Base-by-base conservation (phyloP, 2,797 vertebrate genomes). In the Remorina albescens region DNA sequence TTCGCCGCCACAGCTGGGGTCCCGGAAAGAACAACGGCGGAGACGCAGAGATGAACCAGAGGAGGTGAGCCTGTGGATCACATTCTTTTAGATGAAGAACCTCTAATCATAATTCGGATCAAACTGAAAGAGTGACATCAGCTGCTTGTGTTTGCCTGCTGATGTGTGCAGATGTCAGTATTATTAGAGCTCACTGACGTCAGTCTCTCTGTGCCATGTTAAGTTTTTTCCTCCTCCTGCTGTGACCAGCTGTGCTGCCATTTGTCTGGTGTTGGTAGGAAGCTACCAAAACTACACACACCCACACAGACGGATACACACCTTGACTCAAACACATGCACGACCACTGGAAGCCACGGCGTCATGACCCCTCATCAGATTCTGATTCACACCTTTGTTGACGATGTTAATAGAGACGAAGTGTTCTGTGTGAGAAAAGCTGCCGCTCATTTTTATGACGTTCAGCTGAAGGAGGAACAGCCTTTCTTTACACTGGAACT, bases 1-100 rank as follows among this genome's bases (percentile, higher is more conserved):
- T 96, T 76, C 95, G 98, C 1, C 95, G 98, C 42, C 98, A 99
- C 91, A 99, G 98, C 83, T 99, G 98, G 98, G 97, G 96, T 13
- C 97, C 98, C 0, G 96, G 97, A 1, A 98, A 98, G 86, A 97
- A 97, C 3, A 82, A 88, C 87, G 94, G 89, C 82, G 95, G 86
- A 0, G 96, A 96, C 54, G 80, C 91, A 2, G 97, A 97, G 61
- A 97, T 99, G 94, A 98, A 96, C 87, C 96, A 97, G 56, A 95
- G 98, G 79, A 98, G 97, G 98, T 99, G 87, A 89, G 84, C 39
- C 2, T 12, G 32, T 18, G 9, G 19, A 8, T 9, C 6, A 6
- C n/a, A 1, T 36, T 42, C 5, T 55, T 54, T 1, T 4, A 37
- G 12, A 64, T 23, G 4, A 61, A 37, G 12, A 26, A 39, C 30